These are phyloP conservation scores for Chlorodrepanis virens DNA, from an alignment of 2,113 vertebrate genomes.

Conservation along the genomic window DNA sequence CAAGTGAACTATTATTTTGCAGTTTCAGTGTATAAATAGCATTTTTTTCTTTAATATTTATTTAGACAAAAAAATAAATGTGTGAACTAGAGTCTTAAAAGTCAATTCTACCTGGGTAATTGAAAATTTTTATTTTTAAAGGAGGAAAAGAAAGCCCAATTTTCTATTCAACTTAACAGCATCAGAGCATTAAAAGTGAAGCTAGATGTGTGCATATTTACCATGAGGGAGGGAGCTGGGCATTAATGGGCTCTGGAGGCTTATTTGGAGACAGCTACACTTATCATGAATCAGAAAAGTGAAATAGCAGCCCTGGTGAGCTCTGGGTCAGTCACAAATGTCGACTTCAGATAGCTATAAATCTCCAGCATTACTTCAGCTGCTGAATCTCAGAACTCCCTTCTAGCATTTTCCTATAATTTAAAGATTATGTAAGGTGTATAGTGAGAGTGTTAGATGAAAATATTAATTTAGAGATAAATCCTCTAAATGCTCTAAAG, in stretches of 20 bases:
- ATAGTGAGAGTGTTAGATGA: conserved; percentile 61
- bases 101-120: not conserved
- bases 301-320: conserved; percentile 71
- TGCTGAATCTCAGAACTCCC: conserved; percentile 53
- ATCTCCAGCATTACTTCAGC: conserved; percentile 68
- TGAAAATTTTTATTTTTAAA: conserved; percentile 4
- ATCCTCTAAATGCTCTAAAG: conserved; percentile 68
- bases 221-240: conserved; percentile 56
- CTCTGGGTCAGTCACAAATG: conserved; percentile 78
- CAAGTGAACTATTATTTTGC: conserved; percentile 42
- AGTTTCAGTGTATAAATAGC: not conserved
- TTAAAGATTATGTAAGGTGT: conserved; percentile 77
- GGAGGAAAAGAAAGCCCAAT: not conserved
- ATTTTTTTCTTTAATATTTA: not conserved
- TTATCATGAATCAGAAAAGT: conserved; percentile 76
- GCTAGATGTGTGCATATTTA: conserved; percentile 67
- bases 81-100: conserved; percentile 14
- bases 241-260: conserved; percentile 69
- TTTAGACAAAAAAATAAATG: conserved; percentile 7
- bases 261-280: conserved; percentile 75
- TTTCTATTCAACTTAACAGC: conserved; percentile 52
- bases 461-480: conserved; percentile 82
- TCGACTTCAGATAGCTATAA: conserved; percentile 71
- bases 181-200: conserved; percentile 52
- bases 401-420: conserved; percentile 71